A percentile compares a stretch with the other conserved stretches of the same genome.
Evolutionary conservation across 2,888 invertebrate genomes (phyloP).

Genomic region (Hymenopus coronatus): DNA sequence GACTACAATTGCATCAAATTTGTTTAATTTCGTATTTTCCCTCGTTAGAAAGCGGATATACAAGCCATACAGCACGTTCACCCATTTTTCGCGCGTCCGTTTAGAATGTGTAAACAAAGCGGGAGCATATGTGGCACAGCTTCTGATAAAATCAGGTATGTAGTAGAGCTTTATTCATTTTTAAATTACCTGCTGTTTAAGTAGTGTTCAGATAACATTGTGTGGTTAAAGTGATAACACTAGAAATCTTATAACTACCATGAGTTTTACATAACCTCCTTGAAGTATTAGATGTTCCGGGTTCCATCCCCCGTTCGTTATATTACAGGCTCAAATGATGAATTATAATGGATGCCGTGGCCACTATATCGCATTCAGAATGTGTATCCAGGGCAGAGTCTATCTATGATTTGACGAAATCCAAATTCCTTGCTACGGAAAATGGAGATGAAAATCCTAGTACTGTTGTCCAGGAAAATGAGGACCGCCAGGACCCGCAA

Average conservation of each 20-base stretch:
- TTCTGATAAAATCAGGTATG: too few relatives aligned
- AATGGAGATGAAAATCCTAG: neutral
- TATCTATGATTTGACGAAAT: neutral
- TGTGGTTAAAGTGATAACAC: neutral
- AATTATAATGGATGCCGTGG: conserved; percentile 1
- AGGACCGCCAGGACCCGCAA: neutral
- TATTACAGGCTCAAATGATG: neutral
- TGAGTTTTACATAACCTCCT: neutral
- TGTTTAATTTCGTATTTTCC: too few relatives aligned
- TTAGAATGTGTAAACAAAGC: conserved; percentile 3
- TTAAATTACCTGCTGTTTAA: neutral
- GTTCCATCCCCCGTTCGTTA: neutral
- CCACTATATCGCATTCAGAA: neutral
- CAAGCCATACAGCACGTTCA: neutral
- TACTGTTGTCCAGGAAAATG: neutral
- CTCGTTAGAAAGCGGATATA: too few relatives aligned
- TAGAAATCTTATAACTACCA: neutral
- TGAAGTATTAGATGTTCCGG: too few relatives aligned
- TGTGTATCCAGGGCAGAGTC: neutral
- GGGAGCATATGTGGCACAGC: neutral
- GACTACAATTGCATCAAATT: too few relatives aligned
- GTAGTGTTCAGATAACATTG: too few relatives aligned
- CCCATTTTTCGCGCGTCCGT: neutral
- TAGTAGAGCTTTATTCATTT: neutral
- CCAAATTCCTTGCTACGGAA: neutral